phyloP scores from a whole-genome alignment of 2,888 invertebrate species.

The Sphaerophoria taeniata region DNA sequence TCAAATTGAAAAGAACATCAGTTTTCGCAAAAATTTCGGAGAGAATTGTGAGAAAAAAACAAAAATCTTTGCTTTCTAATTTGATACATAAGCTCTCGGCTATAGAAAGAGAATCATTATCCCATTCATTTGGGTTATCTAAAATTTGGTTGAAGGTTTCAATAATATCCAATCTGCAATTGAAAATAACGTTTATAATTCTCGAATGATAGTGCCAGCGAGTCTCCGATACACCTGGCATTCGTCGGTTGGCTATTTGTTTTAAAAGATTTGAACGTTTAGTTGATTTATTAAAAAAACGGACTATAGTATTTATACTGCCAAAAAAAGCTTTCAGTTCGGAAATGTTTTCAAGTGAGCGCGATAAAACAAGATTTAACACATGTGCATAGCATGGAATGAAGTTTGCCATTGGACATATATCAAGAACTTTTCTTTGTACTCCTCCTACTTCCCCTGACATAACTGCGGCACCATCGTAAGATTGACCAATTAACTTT shows the following conservation, averaged over 20 bases:
- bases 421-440: too few species aligned
- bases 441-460: too few species aligned
- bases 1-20: slow-evolving; percentile 9
- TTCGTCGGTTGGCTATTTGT: slow-evolving; percentile 38
- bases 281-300: too few species aligned
- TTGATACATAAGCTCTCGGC: slow-evolving; percentile 9
- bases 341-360: too few species aligned
- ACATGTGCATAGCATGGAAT: too few species aligned
- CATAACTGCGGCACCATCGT: too few species aligned
- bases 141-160: slow-evolving; percentile 37
- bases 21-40: slow-evolving; percentile 26
- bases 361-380: too few species aligned
- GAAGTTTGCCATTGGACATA: too few species aligned
- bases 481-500: too few species aligned
- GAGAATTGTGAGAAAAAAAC: slow-evolving; percentile 14
- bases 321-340: too few species aligned
- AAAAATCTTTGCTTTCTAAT: slow-evolving; percentile 38
- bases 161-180: slow-evolving; percentile 42
- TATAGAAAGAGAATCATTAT: slow-evolving; percentile 33
- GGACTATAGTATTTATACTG: too few species aligned
- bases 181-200: slow-evolving; percentile 33
- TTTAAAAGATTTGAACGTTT: slow-evolving; percentile 47
- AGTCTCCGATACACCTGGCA: slow-evolving; percentile 35
- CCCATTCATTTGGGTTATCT: slow-evolving; percentile 32
- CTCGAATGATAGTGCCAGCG: slow-evolving; percentile 42